Conservation (phyloP, 2,797 vertebrate genomes). For the Cryptoblepharus egeriae region DNA sequence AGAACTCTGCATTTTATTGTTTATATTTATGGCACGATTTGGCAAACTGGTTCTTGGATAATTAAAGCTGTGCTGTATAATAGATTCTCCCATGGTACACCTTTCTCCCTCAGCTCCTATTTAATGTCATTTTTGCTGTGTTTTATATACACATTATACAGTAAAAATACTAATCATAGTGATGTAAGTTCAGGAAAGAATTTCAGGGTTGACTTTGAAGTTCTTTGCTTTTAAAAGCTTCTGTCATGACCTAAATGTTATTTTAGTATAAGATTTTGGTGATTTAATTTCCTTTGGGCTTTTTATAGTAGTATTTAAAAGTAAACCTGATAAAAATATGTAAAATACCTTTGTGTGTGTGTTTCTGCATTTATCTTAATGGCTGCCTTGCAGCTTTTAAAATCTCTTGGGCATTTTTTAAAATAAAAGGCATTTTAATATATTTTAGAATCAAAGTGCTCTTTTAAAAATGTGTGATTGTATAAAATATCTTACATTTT, state of each 20-base stretch:
- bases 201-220: slow-evolving; percentile 32
- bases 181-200: slow-evolving; percentile 8
- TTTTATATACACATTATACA: background rate
- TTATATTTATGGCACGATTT: slow-evolving; percentile 21
- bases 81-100: background rate
- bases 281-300: slow-evolving; percentile 42
- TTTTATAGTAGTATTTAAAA: slow-evolving; percentile 44
- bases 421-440: background rate
- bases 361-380: slow-evolving; percentile 39
- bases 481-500: slow-evolving; percentile 16
- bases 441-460: background rate
- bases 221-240: slow-evolving; percentile 40
- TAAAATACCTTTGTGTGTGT: slow-evolving; percentile 29
- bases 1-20: slow-evolving; percentile 19
- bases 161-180: slow-evolving; percentile 6
- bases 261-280: slow-evolving; percentile 28
- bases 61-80: background rate
- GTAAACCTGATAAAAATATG: slow-evolving; percentile 27
- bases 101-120: slow-evolving; percentile 4
- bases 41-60: background rate
- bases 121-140: slow-evolving; percentile 22
- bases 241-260: slow-evolving; percentile 50
- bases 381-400: slow-evolving; percentile 20
- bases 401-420: background rate
- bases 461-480: background rate